Percentiles rank a stretch among this genome's conserved stretches.
These are phyloP conservation scores for Agonopterix alstromeriana DNA, from an alignment of 2,888 invertebrate species.

Conservation along the genomic window DNA sequence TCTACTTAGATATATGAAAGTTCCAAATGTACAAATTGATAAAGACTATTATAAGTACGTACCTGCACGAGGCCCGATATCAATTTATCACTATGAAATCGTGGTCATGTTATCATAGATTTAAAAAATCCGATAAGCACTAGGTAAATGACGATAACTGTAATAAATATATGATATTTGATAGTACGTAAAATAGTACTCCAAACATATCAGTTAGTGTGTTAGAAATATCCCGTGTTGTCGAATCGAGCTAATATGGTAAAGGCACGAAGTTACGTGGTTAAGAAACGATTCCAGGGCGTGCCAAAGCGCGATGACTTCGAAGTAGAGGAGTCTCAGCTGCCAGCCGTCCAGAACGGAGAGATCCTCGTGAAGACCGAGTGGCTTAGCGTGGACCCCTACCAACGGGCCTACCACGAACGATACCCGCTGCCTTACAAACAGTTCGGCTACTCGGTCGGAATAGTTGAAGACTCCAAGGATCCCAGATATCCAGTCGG, in stretches of 20 bases:
- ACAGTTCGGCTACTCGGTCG: slow-evolving; percentile 30
- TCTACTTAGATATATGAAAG: too few relatives aligned
- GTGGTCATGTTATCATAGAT: too few relatives aligned
- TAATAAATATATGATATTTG: too few relatives aligned
- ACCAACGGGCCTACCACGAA: slow-evolving; percentile 28
- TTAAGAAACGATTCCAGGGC: slow-evolving; percentile 74
- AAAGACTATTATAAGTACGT: too few relatives aligned
- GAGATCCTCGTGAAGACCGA: slow-evolving; percentile 46
- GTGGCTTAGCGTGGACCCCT: slow-evolving; percentile 45
- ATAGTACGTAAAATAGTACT: too few relatives aligned
- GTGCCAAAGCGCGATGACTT: slow-evolving; percentile 76
- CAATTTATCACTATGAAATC: too few relatives aligned
- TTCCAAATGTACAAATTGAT: too few relatives aligned
- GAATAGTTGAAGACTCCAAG: slow-evolving; percentile 76
- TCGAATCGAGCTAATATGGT: slow-evolving; percentile 42
- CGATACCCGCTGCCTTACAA: slow-evolving; percentile 19
- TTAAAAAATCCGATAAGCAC: too few relatives aligned
- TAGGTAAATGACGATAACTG: too few relatives aligned
- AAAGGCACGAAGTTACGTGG: slow-evolving; percentile 74
- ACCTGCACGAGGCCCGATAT: too few relatives aligned
- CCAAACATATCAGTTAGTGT: too few relatives aligned
- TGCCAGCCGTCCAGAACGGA: slow-evolving; percentile 77
- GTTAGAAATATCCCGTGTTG: too few relatives aligned
- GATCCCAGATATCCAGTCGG: slow-evolving; percentile 78
- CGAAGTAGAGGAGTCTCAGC: slow-evolving; percentile 75